Percentiles rank a stretch among this genome's conserved stretches.
These are phyloP conservation scores for Rachycentron canadum DNA, from an alignment of 2,797 vertebrate species.

Conservation along the genomic window DNA sequence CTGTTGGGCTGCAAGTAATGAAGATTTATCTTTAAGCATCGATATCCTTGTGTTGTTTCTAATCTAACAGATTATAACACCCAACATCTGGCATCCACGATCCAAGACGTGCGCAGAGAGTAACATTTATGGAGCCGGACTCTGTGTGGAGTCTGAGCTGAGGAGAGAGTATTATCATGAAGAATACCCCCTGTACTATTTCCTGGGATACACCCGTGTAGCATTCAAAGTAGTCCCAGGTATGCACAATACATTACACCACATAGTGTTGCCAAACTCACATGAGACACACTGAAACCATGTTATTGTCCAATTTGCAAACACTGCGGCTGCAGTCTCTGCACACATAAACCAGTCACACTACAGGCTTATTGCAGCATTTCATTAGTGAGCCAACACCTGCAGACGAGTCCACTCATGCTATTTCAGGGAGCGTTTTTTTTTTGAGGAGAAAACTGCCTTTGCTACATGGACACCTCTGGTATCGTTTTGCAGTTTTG, in stretches of 20 bases:
- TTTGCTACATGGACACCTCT: neutral
- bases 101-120: conserved; percentile 72
- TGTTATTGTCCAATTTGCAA: neutral
- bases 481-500: conserved; percentile 6
- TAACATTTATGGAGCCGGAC: conserved; percentile 71
- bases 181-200: conserved; percentile 84
- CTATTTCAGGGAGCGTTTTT: neutral
- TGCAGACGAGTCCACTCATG: neutral
- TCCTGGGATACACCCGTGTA: conserved; percentile 80
- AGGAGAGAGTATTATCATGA: conserved; percentile 74
- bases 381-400: neutral
- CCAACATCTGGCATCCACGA: conserved; percentile 64
- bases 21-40: neutral
- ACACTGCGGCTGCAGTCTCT: neutral
- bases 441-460: neutral
- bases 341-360: neutral
- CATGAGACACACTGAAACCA: neutral
- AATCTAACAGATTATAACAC: conserved; percentile 41
- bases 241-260: conserved; percentile 45
- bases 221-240: conserved; percentile 78
- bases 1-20: neutral
- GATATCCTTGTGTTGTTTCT: neutral
- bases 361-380: neutral
- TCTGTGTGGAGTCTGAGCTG: conserved; percentile 81
- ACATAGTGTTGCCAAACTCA: neutral